Conservation (phyloP, 2,888 invertebrate genomes). For the Sinodicranocentrus sp. region DNA sequence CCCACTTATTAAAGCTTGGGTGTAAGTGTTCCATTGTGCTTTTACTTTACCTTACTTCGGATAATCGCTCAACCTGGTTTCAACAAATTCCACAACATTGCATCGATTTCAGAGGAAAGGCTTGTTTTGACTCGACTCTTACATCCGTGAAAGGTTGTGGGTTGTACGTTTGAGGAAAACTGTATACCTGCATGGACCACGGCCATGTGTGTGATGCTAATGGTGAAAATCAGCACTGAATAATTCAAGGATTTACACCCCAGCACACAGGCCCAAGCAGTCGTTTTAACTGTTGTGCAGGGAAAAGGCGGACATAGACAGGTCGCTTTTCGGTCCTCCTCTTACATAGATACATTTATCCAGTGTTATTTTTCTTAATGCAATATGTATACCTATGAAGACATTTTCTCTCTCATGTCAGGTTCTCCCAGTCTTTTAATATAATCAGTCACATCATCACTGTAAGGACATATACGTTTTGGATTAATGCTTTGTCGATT, state of each 20-base stretch:
- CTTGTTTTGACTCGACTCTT: too few relatives aligned
- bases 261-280: neutral
- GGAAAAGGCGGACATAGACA: slow-evolving; percentile 28
- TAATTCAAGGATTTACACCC: slow-evolving; percentile 55
- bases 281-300: neutral
- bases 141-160: too few relatives aligned
- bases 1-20: too few relatives aligned
- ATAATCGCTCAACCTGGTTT: neutral
- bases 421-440: too few relatives aligned
- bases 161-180: too few relatives aligned
- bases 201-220: too few relatives aligned
- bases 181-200: neutral
- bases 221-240: slow-evolving; percentile 17
- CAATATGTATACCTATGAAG: slow-evolving; percentile 6
- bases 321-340: slow-evolving; percentile 13
- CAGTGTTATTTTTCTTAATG: slow-evolving; percentile 11
- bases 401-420: too few relatives aligned
- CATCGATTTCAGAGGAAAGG: neutral
- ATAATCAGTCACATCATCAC: too few relatives aligned
- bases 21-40: slow-evolving; percentile 28
- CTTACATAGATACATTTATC: neutral
- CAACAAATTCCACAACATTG: neutral
- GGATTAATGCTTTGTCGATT: too few relatives aligned
- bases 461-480: too few relatives aligned
- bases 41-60: neutral